Evolutionary conservation across 2,888 invertebrate genomes (phyloP).

Genomic region (Cheilosia variabilis): DNA sequence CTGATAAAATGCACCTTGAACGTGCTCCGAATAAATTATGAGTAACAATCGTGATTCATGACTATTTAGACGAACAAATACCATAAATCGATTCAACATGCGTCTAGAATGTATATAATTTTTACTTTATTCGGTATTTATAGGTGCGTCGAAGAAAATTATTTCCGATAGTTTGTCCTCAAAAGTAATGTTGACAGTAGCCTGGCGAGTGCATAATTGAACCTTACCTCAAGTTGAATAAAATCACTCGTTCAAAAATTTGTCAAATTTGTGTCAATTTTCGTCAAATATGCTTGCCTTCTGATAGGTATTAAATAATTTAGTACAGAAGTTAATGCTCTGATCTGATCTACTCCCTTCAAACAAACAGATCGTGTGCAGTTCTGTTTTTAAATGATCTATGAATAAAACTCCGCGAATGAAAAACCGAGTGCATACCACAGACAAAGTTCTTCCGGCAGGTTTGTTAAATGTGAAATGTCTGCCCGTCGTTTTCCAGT

Average conservation of each 20-base stretch:
- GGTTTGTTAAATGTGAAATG: background rate
- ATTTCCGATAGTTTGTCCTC: no score
- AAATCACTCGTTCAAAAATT: no score
- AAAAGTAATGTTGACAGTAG: no score
- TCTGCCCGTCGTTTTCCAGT: background rate
- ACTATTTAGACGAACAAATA: background rate
- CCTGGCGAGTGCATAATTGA: no score
- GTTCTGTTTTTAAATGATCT: background rate
- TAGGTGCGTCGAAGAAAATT: background rate
- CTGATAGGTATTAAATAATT: no score
- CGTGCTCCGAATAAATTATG: constrained; percentile 38
- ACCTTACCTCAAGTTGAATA: no score
- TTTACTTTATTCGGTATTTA: background rate
- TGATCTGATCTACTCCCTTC: no score
- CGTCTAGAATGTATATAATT: background rate
- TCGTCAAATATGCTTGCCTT: no score
- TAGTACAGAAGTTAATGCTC: no score
- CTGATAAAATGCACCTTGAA: constrained; percentile 28
- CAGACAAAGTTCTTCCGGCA: constrained; percentile 16
- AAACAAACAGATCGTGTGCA: no score
- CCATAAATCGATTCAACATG: constrained; percentile 1
- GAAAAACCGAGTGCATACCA: background rate
- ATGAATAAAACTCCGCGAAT: background rate
- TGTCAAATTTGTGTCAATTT: no score
- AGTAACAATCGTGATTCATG: constrained; percentile 11